Evolutionary conservation across 2,888 invertebrate species (phyloP).

Genomic region (Theristus sp.): DNA sequence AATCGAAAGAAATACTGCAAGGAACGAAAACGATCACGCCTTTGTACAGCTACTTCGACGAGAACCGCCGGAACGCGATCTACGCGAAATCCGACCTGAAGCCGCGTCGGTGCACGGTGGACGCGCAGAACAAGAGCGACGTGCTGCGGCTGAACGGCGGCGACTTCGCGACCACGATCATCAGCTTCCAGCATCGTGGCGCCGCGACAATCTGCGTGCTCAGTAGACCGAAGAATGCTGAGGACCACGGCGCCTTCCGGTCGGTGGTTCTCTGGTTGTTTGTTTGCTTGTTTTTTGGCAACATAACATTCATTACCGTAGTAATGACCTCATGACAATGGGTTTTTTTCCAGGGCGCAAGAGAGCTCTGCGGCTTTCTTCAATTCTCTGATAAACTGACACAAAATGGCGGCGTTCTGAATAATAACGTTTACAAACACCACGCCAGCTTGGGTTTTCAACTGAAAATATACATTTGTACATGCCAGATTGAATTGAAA

Average conservation of each 20-base stretch:
- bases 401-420: too few species aligned
- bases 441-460: too few species aligned
- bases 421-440: too few species aligned
- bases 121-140: not conserved
- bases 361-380: too few species aligned
- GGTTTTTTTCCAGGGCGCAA: too few species aligned
- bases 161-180: not conserved
- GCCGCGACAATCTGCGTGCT: not conserved
- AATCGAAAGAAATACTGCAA: too few species aligned
- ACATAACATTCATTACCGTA: not conserved
- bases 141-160: not conserved
- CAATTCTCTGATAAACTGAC: too few species aligned
- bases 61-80: not conserved
- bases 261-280: not conserved
- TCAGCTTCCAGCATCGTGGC: not conserved
- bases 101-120: not conserved
- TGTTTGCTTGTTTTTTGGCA: too few species aligned
- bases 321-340: not conserved
- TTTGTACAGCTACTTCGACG: not conserved
- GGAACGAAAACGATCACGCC: too few species aligned
- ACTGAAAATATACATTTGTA: too few species aligned
- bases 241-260: not conserved
- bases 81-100: not conserved
- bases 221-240: not conserved
- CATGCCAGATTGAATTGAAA: too few species aligned